Conservation (phyloP, 2,888 invertebrate species). For the Ophion costatus region DNA sequence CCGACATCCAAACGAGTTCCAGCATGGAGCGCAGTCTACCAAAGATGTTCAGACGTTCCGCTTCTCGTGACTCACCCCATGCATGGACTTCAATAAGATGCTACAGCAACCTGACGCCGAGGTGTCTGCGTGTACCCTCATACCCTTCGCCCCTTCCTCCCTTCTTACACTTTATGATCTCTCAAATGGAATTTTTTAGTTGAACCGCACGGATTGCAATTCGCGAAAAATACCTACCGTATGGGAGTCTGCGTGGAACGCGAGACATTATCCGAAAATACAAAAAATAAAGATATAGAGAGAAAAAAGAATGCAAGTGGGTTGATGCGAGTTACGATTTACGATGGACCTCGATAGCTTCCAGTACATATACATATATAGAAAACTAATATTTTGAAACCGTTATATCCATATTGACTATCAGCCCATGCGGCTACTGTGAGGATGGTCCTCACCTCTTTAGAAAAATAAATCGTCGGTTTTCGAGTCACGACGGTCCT, state of each 20-base stretch:
- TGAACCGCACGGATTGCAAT: background rate
- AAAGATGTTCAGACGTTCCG: background rate
- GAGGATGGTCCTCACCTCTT: no score
- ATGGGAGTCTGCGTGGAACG: background rate
- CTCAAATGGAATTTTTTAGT: conserved; percentile 40
- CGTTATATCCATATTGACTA: background rate
- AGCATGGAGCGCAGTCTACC: background rate
- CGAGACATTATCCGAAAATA: background rate
- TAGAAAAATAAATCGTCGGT: no score
- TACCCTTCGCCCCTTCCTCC: background rate
- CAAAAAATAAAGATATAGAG: conserved; percentile 4
- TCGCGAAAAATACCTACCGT: background rate
- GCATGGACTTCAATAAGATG: background rate
- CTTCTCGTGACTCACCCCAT: background rate
- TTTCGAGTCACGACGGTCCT: no score
- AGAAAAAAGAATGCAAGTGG: conserved; percentile 33
- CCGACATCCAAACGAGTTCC: background rate
- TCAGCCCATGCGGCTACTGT: background rate
- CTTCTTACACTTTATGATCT: background rate
- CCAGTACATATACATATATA: background rate
- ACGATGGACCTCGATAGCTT: conserved; percentile 69
- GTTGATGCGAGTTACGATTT: conserved; percentile 68
- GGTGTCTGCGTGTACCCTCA: background rate
- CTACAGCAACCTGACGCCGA: background rate
- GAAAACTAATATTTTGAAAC: background rate